Conservation (phyloP, 2,888 invertebrate species). For the Punctoribates punctum region DNA sequence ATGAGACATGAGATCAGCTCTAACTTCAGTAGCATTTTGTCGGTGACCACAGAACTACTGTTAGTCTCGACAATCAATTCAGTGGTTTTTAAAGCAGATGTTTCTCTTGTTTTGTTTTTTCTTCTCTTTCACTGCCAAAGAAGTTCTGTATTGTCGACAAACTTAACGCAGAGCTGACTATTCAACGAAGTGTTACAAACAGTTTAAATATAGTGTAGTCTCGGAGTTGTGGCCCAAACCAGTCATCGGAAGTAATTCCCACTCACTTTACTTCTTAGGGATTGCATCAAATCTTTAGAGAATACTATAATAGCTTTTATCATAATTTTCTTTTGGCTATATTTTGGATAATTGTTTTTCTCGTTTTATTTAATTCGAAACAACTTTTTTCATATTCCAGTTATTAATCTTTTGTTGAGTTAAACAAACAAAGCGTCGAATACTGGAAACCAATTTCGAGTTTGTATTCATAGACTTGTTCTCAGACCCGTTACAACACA, state of each 20-base stretch:
- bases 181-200: constrained; percentile 23
- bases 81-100: constrained; percentile 6
- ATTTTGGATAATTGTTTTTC: constrained; percentile 1
- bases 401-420: not conserved
- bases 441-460: not conserved
- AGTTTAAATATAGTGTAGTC: constrained; percentile 4
- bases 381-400: not conserved
- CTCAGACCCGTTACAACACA: not conserved
- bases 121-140: not conserved
- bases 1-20: not conserved
- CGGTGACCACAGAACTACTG: not conserved
- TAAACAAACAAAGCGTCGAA: not conserved
- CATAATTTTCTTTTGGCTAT: not conserved
- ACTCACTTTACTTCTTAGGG: not conserved
- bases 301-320: not conserved
- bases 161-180: constrained; percentile 19
- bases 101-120: not conserved
- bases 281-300: not conserved
- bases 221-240: not conserved
- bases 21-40: not conserved
- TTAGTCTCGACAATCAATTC: not conserved
- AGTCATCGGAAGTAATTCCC: not conserved
- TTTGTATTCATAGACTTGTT: not conserved
- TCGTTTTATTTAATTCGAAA: not conserved
- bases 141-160: not conserved